Percentiles rank a stretch among this genome's conserved stretches.
Evolutionary conservation across 1,140 invertebrate genomes (phyloP).

Genomic region (Caenorhabditis briggsae): DNA sequence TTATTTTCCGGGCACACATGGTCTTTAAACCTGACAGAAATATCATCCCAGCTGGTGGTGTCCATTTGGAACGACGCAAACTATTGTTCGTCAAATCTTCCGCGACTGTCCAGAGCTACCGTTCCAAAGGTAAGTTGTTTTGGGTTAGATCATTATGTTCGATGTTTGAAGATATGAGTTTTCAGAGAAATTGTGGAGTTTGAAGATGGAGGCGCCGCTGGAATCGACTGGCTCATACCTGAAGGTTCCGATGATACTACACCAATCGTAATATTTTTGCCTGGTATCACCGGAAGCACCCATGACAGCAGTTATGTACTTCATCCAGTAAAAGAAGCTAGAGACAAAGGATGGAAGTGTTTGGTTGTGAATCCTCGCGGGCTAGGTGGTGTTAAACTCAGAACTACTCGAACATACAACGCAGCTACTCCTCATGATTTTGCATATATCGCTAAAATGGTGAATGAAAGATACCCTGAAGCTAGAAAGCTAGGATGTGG

Average conservation of each 20-base stretch:
- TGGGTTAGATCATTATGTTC: too few species aligned
- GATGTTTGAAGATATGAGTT: not conserved
- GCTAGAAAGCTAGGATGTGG: conserved; percentile 67
- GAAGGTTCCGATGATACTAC: conserved; percentile 60
- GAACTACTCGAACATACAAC: conserved; percentile 66
- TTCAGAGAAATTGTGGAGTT: conserved; percentile 67
- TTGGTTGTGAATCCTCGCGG: conserved; percentile 66
- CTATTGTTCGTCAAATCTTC: conserved; percentile 62
- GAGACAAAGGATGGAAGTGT: conserved; percentile 60
- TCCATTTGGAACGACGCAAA: conserved; percentile 64
- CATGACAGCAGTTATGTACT: conserved; percentile 66
- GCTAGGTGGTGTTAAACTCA: conserved; percentile 65
- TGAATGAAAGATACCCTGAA: conserved; percentile 61
- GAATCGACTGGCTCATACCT: conserved; percentile 66
- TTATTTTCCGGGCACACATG: too few species aligned
- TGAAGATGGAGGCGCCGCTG: conserved; percentile 62
- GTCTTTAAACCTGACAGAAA: not conserved
- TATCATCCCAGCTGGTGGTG: conserved; percentile 69
- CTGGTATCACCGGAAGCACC: conserved; percentile 68
- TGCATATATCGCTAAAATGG: conserved; percentile 61
- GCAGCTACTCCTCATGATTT: conserved; percentile 63
- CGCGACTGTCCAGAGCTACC: conserved; percentile 59
- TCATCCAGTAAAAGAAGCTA: conserved; percentile 65
- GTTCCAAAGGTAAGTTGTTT: conserved; percentile 54
- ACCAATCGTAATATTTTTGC: conserved; percentile 66